phyloP scores from a whole-genome alignment of 2,797 vertebrate species.

The Dermochelys coriacea region DNA sequence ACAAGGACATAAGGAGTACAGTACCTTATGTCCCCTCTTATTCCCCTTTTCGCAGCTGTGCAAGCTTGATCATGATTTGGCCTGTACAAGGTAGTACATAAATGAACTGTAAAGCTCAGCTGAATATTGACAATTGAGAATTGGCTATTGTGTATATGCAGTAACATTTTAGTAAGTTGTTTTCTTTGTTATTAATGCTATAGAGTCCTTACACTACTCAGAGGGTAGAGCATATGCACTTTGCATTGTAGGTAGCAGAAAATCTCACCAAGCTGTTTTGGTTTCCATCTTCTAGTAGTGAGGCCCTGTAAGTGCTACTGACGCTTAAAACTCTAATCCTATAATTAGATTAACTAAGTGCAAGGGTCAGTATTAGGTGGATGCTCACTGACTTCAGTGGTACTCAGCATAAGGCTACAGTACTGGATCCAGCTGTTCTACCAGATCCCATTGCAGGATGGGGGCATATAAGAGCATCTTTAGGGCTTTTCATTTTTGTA shows the following conservation, averaged over 20 bases:
- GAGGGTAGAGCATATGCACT: conserved; percentile 21
- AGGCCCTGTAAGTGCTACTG: conserved; percentile 5
- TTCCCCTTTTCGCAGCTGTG: background rate
- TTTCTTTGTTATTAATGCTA: background rate
- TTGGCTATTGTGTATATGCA: background rate
- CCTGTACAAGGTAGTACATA: background rate
- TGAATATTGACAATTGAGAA: background rate
- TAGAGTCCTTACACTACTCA: conserved; percentile 16
- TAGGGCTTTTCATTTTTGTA: background rate
- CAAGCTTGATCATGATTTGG: background rate
- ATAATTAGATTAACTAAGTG: background rate
- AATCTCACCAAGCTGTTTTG: background rate
- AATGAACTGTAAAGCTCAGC: background rate
- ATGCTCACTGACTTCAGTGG: background rate
- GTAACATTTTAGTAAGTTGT: conserved; percentile 6
- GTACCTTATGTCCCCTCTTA: background rate
- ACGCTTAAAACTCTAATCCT: background rate
- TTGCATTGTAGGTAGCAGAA: conserved; percentile 12
- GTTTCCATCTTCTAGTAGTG: background rate
- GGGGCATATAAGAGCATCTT: background rate
- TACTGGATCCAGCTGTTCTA: background rate
- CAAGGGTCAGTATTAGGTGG: background rate
- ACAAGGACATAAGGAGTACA: background rate
- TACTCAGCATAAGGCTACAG: background rate
- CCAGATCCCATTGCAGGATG: background rate